Evolutionary conservation across 1,140 invertebrate genomes (phyloP).

Genomic region (Prorops nasuta): DNA sequence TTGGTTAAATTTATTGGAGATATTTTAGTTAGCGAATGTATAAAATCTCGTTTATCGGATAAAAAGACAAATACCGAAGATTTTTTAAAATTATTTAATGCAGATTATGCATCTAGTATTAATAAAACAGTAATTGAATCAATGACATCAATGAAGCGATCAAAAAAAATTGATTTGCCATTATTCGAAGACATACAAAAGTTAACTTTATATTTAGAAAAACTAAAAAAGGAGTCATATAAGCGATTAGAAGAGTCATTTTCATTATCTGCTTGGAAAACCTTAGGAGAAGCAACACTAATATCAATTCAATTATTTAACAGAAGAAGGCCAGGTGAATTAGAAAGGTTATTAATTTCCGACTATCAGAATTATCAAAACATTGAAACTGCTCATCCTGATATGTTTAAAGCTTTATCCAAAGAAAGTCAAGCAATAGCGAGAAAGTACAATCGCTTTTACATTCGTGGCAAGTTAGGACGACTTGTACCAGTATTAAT

Average conservation of each 20-base stretch:
- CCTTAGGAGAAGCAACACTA: constrained; percentile 8
- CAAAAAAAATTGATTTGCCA: constrained; percentile 5
- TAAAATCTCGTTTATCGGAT: neutral
- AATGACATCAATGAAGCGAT: constrained; percentile 4
- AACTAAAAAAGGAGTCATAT: neutral
- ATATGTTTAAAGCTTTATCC: constrained; percentile 6
- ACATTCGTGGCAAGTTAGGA: neutral
- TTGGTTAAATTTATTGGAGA: neutral
- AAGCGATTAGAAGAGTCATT: neutral
- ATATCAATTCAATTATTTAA: constrained; percentile 17
- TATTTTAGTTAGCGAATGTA: neutral
- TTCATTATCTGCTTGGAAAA: neutral
- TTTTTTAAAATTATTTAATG: constrained; percentile 13
- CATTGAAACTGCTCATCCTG: constrained; percentile 5
- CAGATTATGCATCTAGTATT: constrained; percentile 8
- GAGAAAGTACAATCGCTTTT: neutral
- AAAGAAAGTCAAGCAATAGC: neutral
- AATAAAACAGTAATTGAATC: constrained; percentile 15
- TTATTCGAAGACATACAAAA: constrained; percentile 8
- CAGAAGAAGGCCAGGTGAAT: constrained; percentile 18
- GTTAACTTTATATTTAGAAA: constrained; percentile 1
- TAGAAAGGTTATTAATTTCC: constrained; percentile 12
- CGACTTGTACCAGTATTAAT: neutral
- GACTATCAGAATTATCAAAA: constrained; percentile 14
- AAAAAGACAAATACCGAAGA: constrained; percentile 3